phyloP scores from a whole-genome alignment of 2,113 vertebrate species.

The Tragelaphus buxtoni region DNA sequence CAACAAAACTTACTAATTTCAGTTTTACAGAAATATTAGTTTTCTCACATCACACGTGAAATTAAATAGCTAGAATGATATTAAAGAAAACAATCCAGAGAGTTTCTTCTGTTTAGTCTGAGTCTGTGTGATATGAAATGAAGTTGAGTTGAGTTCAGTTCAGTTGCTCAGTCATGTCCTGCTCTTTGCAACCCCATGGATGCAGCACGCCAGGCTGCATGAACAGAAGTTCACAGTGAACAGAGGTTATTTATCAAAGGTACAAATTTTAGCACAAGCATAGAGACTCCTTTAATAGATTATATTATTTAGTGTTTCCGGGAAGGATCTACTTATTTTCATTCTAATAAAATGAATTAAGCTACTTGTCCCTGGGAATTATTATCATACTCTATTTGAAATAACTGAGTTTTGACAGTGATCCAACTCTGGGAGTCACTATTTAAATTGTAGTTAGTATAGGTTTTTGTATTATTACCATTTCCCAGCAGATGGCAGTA shows the following conservation, averaged over 20 bases:
- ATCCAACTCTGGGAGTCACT: neutral
- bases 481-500: constrained; percentile 37
- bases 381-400: constrained; percentile 15
- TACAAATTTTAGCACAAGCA: neutral
- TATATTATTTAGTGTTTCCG: constrained; percentile 28
- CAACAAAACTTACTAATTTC: neutral
- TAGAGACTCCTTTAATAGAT: constrained; percentile 31
- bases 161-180: neutral
- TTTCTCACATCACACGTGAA: neutral
- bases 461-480: neutral
- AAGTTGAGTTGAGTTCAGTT: neutral
- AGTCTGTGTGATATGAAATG: neutral
- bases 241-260: neutral
- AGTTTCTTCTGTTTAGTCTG: neutral
- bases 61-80: neutral
- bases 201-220: neutral
- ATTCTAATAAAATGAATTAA: constrained; percentile 43
- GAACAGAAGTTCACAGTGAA: neutral
- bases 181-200: neutral
- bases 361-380: neutral
- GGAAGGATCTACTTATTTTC: constrained; percentile 12
- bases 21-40: constrained; percentile 39
- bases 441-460: neutral
- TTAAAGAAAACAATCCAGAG: neutral
- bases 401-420: neutral